These are phyloP conservation scores for Spinus olivaceus DNA, from an alignment of 2,797 vertebrate genomes.

Conservation along the genomic window DNA sequence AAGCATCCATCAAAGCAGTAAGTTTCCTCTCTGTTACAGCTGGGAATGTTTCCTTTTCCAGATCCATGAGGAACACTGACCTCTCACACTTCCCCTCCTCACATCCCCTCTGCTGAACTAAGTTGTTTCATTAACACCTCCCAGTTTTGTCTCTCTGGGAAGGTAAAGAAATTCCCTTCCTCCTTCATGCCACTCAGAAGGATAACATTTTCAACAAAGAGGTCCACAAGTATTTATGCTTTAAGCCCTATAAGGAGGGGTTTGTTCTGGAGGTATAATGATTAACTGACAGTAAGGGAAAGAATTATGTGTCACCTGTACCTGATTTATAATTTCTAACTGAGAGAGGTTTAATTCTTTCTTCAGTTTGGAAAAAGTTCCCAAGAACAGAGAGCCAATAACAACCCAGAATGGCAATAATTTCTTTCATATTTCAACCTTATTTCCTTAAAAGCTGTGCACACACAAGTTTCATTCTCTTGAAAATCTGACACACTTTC, in stretches of 20 bases:
- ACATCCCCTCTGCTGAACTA: neutral
- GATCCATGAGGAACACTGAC: neutral
- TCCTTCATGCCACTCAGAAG: neutral
- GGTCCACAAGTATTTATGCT: neutral
- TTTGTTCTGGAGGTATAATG: neutral
- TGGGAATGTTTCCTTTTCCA: neutral
- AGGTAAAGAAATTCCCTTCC: neutral
- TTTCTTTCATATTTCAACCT: neutral
- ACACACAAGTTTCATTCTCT: neutral
- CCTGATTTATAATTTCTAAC: neutral
- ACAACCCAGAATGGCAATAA: neutral
- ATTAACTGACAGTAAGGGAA: neutral
- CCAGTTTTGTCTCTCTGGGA: neutral
- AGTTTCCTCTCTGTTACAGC: neutral
- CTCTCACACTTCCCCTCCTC: neutral
- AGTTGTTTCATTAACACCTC: neutral
- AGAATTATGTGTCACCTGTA: neutral
- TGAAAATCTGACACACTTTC: neutral
- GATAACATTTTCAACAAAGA: neutral
- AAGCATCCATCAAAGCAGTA: neutral
- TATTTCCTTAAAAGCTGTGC: neutral
- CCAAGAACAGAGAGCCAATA: neutral
- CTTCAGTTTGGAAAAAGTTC: neutral
- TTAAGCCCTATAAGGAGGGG: neutral
- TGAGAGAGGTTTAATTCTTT: neutral